These are phyloP conservation scores for Hoplodrina ambigua DNA, from an alignment of 2,888 invertebrate genomes.

Conservation along the genomic window DNA sequence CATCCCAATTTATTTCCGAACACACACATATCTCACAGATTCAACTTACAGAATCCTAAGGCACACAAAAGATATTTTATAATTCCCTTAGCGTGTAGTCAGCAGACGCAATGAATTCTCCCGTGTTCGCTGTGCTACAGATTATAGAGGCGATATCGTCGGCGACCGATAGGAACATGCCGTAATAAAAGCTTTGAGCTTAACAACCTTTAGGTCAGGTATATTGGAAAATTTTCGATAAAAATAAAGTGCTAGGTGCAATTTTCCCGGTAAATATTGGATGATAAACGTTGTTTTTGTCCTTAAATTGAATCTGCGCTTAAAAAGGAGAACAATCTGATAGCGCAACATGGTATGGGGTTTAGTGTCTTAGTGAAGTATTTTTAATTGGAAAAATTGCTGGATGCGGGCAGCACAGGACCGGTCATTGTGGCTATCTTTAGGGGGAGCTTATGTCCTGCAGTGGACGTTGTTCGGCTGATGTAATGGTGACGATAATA, in stretches of 20 bases:
- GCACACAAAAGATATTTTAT: conserved; percentile 57
- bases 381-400: background rate
- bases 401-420: too few species aligned
- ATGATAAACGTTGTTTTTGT: conserved; percentile 41
- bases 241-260: conserved; percentile 52
- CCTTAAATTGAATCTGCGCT: conserved; percentile 29
- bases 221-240: conserved; percentile 54
- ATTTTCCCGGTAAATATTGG: conserved; percentile 47
- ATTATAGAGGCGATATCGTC: conserved; percentile 67
- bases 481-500: too few species aligned
- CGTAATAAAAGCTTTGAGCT: conserved; percentile 66
- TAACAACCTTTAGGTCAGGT: conserved; percentile 55
- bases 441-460: too few species aligned
- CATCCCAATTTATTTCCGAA: background rate
- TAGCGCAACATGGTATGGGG: background rate
- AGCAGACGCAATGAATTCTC: conserved; percentile 66
- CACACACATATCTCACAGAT: background rate
- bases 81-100: conserved; percentile 64
- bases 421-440: too few species aligned
- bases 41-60: conserved; percentile 21
- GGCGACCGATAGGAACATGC: conserved; percentile 62
- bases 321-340: conserved; percentile 7
- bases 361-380: background rate
- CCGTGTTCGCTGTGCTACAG: conserved; percentile 66
- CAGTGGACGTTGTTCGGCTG: too few species aligned